Percentiles rank a stretch among this genome's conserved stretches.
phyloP scores from a whole-genome alignment of 2,113 vertebrate species.

The Synchiropus splendidus region DNA sequence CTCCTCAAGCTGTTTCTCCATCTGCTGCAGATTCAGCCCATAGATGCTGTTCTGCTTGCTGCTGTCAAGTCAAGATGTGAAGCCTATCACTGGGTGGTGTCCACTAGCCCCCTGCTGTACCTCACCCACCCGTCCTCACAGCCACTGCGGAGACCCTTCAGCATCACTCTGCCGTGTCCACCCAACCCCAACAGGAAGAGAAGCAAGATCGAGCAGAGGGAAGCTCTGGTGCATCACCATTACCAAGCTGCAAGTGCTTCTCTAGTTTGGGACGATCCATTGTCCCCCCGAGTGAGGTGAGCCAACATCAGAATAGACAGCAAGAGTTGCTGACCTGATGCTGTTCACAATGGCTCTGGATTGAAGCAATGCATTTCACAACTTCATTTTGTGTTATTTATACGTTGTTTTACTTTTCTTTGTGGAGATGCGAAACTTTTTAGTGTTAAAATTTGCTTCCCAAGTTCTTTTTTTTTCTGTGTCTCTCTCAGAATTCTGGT shows the following conservation, averaged over 20 bases:
- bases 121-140: constrained; percentile 69
- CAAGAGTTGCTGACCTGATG: not conserved
- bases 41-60: constrained; percentile 69
- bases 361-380: too few relatives aligned
- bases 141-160: constrained; percentile 63
- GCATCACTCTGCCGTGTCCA: constrained; percentile 71
- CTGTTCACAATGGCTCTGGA: not conserved
- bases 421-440: too few relatives aligned
- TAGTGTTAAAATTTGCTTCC: too few relatives aligned
- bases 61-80: constrained; percentile 68
- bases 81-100: constrained; percentile 56
- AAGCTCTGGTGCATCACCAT: constrained; percentile 28
- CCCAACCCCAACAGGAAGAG: constrained; percentile 67
- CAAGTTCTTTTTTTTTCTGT: too few relatives aligned
- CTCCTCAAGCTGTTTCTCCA: constrained; percentile 1
- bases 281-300: constrained; percentile 23
- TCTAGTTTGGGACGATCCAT: constrained; percentile 8
- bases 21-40: constrained; percentile 70
- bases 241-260: constrained; percentile 2
- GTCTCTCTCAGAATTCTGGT: constrained; percentile 44
- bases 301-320: not conserved
- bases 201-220: constrained; percentile 28
- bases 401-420: too few relatives aligned
- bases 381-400: too few relatives aligned
- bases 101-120: constrained; percentile 71